phyloP scores from a whole-genome alignment of 1,140 invertebrate species.

The Bombus affinis region DNA sequence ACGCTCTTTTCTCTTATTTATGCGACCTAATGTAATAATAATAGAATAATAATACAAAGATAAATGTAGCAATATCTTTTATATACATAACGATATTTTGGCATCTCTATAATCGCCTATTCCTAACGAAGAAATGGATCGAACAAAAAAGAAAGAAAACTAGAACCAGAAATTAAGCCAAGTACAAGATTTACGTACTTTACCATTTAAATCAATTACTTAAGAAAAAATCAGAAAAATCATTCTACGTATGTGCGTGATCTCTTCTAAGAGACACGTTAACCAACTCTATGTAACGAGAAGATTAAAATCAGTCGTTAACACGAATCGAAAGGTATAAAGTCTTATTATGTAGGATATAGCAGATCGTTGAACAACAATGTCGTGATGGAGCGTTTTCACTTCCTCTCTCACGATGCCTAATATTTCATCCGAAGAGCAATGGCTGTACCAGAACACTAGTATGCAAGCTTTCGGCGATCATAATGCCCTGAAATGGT shows the following conservation, averaged over 20 bases:
- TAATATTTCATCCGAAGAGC: conserved; percentile 52
- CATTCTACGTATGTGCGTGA: too few relatives aligned
- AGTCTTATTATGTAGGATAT: background rate
- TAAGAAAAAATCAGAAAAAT: too few relatives aligned
- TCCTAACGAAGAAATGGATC: background rate
- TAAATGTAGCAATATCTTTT: too few relatives aligned
- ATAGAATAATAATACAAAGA: too few relatives aligned
- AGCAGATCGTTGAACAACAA: background rate
- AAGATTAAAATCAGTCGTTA: conserved; percentile 4
- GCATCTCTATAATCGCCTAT: background rate
- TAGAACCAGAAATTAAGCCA: background rate
- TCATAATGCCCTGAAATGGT: conserved; percentile 40
- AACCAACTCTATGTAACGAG: background rate
- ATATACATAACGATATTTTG: too few relatives aligned
- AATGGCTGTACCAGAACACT: background rate
- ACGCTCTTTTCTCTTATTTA: too few relatives aligned
- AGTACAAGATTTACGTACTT: too few relatives aligned
- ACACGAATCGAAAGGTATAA: background rate
- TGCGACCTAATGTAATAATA: too few relatives aligned
- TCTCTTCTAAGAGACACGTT: too few relatives aligned
- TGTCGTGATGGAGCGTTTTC: background rate
- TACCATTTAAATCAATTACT: too few relatives aligned
- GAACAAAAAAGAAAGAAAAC: background rate
- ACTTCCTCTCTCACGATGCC: conserved; percentile 1
- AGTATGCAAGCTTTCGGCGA: conserved; percentile 29